Conservation (phyloP, 2,797 vertebrate genomes). For the Rhodeus uyekii region DNA sequence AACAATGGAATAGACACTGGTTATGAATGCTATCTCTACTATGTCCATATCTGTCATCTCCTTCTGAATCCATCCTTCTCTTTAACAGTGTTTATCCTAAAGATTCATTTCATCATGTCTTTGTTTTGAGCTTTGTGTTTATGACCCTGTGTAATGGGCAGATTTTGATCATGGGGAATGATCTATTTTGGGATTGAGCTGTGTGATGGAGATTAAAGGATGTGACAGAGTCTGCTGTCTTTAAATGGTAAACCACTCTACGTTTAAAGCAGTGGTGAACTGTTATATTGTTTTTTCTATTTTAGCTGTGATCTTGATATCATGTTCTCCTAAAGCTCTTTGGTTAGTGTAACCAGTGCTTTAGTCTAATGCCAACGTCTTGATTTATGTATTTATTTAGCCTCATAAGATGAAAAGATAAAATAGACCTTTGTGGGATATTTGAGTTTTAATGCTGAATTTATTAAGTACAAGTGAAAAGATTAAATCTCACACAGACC, state of each 20-base stretch:
- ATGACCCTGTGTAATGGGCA: constrained; percentile 33
- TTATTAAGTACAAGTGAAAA: background rate
- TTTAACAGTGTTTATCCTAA: background rate
- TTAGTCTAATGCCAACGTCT: background rate
- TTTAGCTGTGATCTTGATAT: background rate
- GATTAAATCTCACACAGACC: background rate
- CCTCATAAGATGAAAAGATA: background rate
- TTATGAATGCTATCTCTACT: background rate
- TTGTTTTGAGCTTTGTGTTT: constrained; percentile 21
- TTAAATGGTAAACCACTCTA: background rate
- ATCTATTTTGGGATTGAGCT: constrained; percentile 6
- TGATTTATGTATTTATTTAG: background rate
- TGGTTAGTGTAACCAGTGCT: background rate
- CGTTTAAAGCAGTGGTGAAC: constrained; percentile 2
- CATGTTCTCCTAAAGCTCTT: background rate
- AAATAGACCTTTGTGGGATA: background rate
- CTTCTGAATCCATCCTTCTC: background rate
- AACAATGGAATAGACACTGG: background rate
- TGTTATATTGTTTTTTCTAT: background rate
- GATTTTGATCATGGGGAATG: constrained; percentile 6
- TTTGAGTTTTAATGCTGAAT: background rate
- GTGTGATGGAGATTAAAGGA: constrained; percentile 12
- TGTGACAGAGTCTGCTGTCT: constrained; percentile 27
- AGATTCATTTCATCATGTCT: background rate
- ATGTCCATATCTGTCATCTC: background rate